phyloP scores from a whole-genome alignment of 2,113 vertebrate genomes.

The Cisticola juncidis region DNA sequence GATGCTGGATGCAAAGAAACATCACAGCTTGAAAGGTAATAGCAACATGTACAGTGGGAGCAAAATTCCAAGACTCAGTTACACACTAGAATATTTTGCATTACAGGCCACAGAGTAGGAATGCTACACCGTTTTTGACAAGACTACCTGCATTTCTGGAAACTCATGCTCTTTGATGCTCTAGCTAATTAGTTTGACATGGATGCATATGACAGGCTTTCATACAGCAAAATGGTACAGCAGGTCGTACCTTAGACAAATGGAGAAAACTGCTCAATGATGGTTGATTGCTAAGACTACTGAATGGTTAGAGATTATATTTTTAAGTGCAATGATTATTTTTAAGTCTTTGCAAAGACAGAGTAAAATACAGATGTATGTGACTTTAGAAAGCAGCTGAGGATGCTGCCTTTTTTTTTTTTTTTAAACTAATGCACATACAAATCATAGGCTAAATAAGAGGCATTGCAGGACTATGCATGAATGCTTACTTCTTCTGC shows the following conservation, averaged over 20 bases:
- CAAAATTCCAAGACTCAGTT: not conserved
- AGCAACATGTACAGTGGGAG: rapidly evolving
- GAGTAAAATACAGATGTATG: not conserved
- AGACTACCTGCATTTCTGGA: not conserved
- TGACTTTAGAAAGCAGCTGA: not conserved
- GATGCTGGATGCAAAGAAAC: not conserved
- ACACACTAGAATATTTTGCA: not conserved
- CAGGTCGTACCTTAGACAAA: not conserved
- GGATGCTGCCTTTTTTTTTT: not conserved
- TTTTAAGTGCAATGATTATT: not conserved
- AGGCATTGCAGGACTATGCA: not conserved
- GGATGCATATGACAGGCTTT: not conserved
- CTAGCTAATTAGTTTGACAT: not conserved
- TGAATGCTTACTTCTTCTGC: not conserved
- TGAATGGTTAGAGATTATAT: not conserved
- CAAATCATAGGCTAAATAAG: not conserved
- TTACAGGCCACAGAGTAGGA: not conserved
- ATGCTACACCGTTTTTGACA: not conserved
- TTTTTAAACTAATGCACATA: not conserved
- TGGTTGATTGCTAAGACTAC: not conserved
- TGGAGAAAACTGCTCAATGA: not conserved
- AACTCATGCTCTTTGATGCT: not conserved
- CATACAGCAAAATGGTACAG: not conserved
- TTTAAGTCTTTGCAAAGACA: not conserved
- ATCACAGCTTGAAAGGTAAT: not conserved